These are phyloP conservation scores for Bolinopsis microptera DNA, from an alignment of 37 sponge, comb jelly and placozoan species.

Conservation along the genomic window DNA sequence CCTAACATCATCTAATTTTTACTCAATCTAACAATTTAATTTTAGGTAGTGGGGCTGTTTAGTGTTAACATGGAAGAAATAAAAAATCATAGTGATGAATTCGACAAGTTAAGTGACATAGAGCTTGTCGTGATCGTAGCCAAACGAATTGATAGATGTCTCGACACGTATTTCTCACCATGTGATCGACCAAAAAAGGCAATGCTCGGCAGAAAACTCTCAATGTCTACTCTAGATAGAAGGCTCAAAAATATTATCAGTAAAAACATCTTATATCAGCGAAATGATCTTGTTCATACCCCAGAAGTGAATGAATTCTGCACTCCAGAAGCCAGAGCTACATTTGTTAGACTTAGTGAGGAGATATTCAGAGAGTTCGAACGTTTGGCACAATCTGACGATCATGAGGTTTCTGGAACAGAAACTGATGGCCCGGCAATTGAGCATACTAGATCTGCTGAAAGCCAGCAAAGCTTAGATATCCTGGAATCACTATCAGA, in stretches of 20 bases:
- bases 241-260: background rate
- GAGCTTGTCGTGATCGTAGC: background rate
- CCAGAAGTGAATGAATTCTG: background rate
- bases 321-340: background rate
- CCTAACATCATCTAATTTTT: too few species aligned
- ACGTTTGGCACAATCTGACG: background rate
- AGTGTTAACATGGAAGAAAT: background rate
- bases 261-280: background rate
- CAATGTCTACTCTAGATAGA: background rate
- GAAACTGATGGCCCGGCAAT: background rate
- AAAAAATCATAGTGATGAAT: background rate
- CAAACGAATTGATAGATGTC: background rate
- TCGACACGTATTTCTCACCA: background rate
- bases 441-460: background rate
- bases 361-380: background rate
- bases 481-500: background rate
- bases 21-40: too few species aligned
- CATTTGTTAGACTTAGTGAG: background rate
- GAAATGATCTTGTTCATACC: conserved; percentile 19
- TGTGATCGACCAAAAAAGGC: background rate
- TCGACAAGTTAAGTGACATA: background rate
- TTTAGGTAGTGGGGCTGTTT: too few species aligned
- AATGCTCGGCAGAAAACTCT: background rate
- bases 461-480: background rate
- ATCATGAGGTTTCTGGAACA: too few species aligned